Conservation (phyloP, 2,888 invertebrate species). For the Drosophila hamatofila region DNA sequence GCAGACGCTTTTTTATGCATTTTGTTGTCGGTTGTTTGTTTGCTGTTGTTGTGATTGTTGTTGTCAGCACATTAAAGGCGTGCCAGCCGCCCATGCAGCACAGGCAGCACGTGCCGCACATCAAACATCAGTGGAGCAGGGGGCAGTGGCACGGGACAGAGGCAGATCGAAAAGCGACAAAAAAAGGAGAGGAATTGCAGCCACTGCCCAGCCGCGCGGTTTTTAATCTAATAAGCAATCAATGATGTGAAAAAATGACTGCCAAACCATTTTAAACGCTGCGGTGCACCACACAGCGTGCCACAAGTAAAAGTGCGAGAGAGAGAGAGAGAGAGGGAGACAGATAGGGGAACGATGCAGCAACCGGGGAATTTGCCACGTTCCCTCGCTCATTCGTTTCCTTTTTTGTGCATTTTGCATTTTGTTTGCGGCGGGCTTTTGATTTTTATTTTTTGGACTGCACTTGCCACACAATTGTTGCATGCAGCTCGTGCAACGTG, state of each 20-base stretch:
- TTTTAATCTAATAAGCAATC: conserved; percentile 82
- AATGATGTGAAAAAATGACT: conserved; percentile 82
- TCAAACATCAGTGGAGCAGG: conserved; percentile 32
- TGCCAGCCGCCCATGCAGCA: conserved; percentile 37
- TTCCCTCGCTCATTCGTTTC: conserved; percentile 8
- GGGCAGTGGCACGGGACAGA: neutral
- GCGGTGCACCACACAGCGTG: conserved; percentile 65
- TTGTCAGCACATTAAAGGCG: conserved; percentile 68
- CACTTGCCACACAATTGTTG: conserved; percentile 70
- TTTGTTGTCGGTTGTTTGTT: conserved; percentile 16
- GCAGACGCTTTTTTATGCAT: conserved; percentile 66
- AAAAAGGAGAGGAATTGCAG: conserved; percentile 29
- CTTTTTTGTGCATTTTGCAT: conserved; percentile 48
- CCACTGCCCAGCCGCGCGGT: conserved; percentile 59
- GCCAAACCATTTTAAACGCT: conserved; percentile 78
- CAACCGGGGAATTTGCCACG: conserved; percentile 29
- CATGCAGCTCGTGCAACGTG: conserved; percentile 57
- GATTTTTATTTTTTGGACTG: conserved; percentile 27
- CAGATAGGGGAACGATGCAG: neutral
- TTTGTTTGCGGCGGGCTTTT: conserved; percentile 33
- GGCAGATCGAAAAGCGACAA: conserved; percentile 13
- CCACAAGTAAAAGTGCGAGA: neutral
- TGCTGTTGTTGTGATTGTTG: conserved; percentile 42
- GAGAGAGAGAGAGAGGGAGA: neutral
- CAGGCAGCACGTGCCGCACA: conserved; percentile 65